Evolutionary conservation across 2,888 invertebrate genomes (phyloP).

Genomic region (Xestia ashworthii): DNA sequence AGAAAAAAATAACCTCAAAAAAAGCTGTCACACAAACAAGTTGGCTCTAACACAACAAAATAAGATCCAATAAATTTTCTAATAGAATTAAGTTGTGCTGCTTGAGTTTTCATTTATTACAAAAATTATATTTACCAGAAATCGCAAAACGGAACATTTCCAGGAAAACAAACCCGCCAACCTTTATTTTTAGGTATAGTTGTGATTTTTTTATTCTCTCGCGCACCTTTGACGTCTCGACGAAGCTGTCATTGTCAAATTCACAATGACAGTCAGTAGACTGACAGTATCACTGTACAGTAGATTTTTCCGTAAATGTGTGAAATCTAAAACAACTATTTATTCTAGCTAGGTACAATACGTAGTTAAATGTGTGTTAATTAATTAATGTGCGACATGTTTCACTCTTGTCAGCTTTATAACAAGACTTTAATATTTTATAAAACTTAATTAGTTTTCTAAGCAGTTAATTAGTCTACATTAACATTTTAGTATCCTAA

Average conservation of each 20-base stretch:
- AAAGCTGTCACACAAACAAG: conserved; percentile 64
- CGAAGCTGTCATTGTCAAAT: conserved; percentile 17
- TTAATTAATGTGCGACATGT: not conserved
- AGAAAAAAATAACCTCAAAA: conserved; percentile 80
- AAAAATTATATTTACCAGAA: conserved; percentile 77
- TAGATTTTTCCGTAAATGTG: not conserved
- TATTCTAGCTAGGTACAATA: too few relatives aligned
- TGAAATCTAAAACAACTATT: not conserved
- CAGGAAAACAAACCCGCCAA: conserved; percentile 41
- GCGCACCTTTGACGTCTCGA: not conserved
- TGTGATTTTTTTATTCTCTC: not conserved
- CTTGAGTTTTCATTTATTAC: conserved; percentile 33
- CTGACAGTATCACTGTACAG: not conserved
- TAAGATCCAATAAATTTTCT: conserved; percentile 46
- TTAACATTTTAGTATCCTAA: not conserved
- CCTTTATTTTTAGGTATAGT: conserved; percentile 16
- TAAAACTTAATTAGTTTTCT: not conserved
- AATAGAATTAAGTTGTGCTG: conserved; percentile 28
- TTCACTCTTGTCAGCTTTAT: not conserved
- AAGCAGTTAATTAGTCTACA: not conserved
- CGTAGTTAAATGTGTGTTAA: not conserved
- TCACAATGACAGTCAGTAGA: not conserved
- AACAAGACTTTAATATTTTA: not conserved
- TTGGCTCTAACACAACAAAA: conserved; percentile 59
- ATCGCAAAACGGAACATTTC: conserved; percentile 81